Percentiles rank a stretch among this genome's conserved stretches.
These are phyloP conservation scores for Tylochromis polylepis DNA, from an alignment of 2,113 vertebrate species.

Conservation along the genomic window DNA sequence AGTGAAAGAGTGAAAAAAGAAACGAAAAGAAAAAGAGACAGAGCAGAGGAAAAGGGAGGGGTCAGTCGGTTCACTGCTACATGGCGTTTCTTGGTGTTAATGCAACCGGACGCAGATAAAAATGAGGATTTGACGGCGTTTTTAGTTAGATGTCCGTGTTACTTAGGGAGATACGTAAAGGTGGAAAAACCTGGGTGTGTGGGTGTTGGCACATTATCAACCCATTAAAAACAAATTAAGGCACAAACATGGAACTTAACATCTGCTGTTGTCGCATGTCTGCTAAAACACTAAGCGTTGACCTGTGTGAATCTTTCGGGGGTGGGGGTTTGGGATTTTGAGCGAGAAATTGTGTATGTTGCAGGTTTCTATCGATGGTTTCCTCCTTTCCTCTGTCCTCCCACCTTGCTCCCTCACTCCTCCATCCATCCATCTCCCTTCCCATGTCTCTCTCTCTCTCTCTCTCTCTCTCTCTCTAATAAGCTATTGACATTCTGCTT, in stretches of 20 bases:
- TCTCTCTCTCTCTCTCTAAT: slow-evolving; percentile 15
- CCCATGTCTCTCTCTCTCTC: background rate
- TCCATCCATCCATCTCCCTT: slow-evolving; percentile 32
- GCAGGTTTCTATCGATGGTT: background rate
- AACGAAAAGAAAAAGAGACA: background rate
- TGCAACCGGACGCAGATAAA: background rate
- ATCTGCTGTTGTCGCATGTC: background rate
- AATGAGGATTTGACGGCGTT: slow-evolving; percentile 13
- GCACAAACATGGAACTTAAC: background rate
- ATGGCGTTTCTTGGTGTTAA: background rate
- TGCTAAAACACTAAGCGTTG: background rate
- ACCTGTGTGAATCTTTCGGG: background rate
- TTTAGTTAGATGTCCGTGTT: slow-evolving; percentile 7
- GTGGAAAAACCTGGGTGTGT: background rate
- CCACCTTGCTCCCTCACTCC: background rate
- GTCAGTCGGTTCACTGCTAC: background rate
- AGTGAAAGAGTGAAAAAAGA: background rate
- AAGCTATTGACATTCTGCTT: slow-evolving; percentile 66
- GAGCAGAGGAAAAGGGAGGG: background rate
- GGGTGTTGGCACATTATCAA: slow-evolving; percentile 17
- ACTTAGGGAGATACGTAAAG: background rate
- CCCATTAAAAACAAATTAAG: slow-evolving; percentile 37
- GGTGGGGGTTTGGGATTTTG: background rate
- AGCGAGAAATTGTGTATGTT: background rate
- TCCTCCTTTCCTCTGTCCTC: background rate